phyloP scores from a whole-genome alignment of 2,888 invertebrate genomes.

The Nemotelus pantherinus region DNA sequence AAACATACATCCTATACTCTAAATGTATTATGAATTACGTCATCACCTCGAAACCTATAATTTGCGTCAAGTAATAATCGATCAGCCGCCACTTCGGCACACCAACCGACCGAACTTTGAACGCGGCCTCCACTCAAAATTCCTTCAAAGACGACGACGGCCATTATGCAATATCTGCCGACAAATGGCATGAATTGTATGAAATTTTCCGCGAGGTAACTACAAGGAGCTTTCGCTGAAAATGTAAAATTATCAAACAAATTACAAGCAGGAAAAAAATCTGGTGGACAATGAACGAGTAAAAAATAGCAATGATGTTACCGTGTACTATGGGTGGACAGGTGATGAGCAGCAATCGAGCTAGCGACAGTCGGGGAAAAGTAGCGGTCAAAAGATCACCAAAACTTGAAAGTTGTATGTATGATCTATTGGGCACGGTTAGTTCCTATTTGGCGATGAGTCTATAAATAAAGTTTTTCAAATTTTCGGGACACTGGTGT shows the following conservation, averaged over 20 bases:
- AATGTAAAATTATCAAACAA: slow-evolving; percentile 37
- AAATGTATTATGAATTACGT: slow-evolving; percentile 16
- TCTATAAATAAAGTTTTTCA: slow-evolving; percentile 38
- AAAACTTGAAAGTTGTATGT: not conserved
- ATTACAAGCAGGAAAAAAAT: slow-evolving; percentile 31
- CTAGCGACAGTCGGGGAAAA: not conserved
- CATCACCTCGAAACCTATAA: slow-evolving; percentile 25
- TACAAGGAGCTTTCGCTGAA: slow-evolving; percentile 15
- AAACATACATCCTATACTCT: not conserved
- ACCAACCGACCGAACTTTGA: not conserved
- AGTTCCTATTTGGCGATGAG: slow-evolving; percentile 35
- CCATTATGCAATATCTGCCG: slow-evolving; percentile 25
- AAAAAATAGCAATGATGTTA: not conserved
- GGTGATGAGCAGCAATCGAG: not conserved
- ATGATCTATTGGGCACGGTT: not conserved
- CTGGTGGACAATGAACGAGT: not conserved
- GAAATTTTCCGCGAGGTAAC: slow-evolving; percentile 29
- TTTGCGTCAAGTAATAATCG: slow-evolving; percentile 37
- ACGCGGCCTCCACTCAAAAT: slow-evolving; percentile 35
- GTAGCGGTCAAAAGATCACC: not conserved
- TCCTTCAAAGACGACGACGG: slow-evolving; percentile 2
- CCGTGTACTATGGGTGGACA: not conserved
- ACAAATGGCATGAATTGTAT: slow-evolving; percentile 39
- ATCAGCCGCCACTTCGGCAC: slow-evolving; percentile 27
- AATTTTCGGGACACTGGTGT: slow-evolving; percentile 20